These are phyloP conservation scores for Lumbricus terrestris DNA, from an alignment of 2,888 invertebrate species.

Conservation along the genomic window DNA sequence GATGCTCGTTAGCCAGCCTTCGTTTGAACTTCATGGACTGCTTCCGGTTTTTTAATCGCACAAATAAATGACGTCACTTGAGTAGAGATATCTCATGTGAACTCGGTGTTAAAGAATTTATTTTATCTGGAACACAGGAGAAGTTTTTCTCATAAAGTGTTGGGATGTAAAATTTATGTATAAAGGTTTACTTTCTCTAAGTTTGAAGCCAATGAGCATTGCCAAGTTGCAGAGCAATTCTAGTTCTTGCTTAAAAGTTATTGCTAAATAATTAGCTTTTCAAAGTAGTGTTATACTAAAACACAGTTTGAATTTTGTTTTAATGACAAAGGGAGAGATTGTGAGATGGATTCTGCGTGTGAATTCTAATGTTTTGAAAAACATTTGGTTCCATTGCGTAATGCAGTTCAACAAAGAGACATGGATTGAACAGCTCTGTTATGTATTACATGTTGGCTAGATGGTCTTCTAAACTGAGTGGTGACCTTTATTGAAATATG, in stretches of 20 bases:
- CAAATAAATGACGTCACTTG: not conserved
- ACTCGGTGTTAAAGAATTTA: not conserved
- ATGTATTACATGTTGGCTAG: not conserved
- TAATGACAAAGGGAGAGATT: no score
- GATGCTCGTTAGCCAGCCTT: not conserved
- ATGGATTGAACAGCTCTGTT: not conserved
- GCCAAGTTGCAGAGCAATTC: not conserved
- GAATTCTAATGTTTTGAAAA: not conserved
- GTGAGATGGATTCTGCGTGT: no score
- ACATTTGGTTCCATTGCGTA: not conserved
- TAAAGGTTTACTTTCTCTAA: not conserved
- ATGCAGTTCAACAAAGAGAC: not conserved
- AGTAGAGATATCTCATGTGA: not conserved
- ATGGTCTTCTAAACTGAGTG: not conserved
- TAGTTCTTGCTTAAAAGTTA: not conserved
- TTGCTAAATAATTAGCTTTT: not conserved
- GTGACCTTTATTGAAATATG: not conserved
- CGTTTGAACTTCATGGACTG: not conserved
- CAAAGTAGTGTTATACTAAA: not conserved
- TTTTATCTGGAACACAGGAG: not conserved
- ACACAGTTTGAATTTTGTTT: not conserved
- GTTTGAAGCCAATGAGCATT: not conserved
- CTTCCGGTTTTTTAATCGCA: not conserved
- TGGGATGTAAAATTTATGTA: not conserved
- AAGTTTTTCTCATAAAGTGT: not conserved